Evolutionary conservation across 1,140 invertebrate species (phyloP).

Genomic region (Drosophila paulistorum): DNA sequence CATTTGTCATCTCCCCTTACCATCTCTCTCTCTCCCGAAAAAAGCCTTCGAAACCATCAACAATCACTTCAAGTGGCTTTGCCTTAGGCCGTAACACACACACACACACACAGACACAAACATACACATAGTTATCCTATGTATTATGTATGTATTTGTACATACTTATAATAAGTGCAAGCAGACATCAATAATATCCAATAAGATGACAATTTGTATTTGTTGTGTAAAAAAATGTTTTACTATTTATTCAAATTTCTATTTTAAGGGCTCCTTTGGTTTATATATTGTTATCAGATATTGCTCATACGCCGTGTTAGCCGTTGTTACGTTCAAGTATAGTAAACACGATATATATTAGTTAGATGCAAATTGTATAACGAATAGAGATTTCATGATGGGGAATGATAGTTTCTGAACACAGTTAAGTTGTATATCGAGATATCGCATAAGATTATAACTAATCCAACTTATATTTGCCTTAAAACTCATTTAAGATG

Average conservation of each 20-base stretch:
- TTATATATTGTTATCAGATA: background rate
- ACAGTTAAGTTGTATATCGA: no score
- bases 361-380: no score
- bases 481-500: no score
- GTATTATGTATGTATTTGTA: background rate
- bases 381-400: no score
- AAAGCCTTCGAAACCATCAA: slow-evolving; percentile 15
- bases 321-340: no score
- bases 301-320: background rate
- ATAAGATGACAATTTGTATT: slow-evolving; percentile 7
- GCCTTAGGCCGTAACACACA: slow-evolving; percentile 6
- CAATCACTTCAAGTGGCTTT: slow-evolving; percentile 17
- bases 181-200: slow-evolving; percentile 9
- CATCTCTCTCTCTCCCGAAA: background rate
- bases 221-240: background rate
- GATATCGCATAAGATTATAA: no score
- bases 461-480: no score
- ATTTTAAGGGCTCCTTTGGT: background rate
- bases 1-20: slow-evolving; percentile 26
- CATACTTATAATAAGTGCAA: slow-evolving; percentile 4
- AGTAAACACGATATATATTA: no score
- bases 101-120: background rate
- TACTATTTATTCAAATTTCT: slow-evolving; percentile 4
- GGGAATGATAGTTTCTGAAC: no score
- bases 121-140: background rate